Evolutionary conservation across 2,888 invertebrate genomes (phyloP).

Genomic region (Drosophila birchii): DNA sequence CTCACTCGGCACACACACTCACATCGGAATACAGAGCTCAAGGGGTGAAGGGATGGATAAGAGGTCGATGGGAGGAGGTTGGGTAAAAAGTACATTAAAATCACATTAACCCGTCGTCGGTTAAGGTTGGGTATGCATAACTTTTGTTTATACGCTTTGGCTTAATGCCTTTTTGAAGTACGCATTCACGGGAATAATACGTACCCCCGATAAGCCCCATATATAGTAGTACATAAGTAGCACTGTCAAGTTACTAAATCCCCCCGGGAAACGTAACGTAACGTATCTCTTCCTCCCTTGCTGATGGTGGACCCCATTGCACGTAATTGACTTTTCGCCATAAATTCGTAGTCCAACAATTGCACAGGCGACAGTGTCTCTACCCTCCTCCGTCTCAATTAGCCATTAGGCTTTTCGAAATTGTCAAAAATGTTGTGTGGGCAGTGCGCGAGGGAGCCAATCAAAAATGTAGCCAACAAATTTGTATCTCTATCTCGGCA

Average conservation of each 20-base stretch:
- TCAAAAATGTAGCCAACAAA: slow-evolving; percentile 67
- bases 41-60: slow-evolving; percentile 9
- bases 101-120: slow-evolving; percentile 79
- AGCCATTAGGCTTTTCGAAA: slow-evolving; percentile 49
- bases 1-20: slow-evolving; percentile 16
- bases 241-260: slow-evolving; percentile 28
- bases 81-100: slow-evolving; percentile 77
- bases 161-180: slow-evolving; percentile 74
- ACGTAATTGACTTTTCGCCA: slow-evolving; percentile 69
- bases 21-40: slow-evolving; percentile 1
- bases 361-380: slow-evolving; percentile 56
- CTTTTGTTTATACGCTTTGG: slow-evolving; percentile 73
- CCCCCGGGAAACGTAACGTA: slow-evolving; percentile 12
- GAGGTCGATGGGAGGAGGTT: not conserved
- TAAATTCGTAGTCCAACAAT: slow-evolving; percentile 62
- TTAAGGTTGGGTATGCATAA: slow-evolving; percentile 71
- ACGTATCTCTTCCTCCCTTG: slow-evolving; percentile 15
- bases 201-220: slow-evolving; percentile 24
- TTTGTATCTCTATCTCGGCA: slow-evolving; percentile 48
- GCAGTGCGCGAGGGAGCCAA: slow-evolving; percentile 52
- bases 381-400: slow-evolving; percentile 23
- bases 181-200: slow-evolving; percentile 44
- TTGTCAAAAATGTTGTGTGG: slow-evolving; percentile 63
- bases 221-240: not conserved
- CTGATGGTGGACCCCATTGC: slow-evolving; percentile 1